phyloP scores from a whole-genome alignment of 2,888 invertebrate species.

The Ectemnius cavifrons region DNA sequence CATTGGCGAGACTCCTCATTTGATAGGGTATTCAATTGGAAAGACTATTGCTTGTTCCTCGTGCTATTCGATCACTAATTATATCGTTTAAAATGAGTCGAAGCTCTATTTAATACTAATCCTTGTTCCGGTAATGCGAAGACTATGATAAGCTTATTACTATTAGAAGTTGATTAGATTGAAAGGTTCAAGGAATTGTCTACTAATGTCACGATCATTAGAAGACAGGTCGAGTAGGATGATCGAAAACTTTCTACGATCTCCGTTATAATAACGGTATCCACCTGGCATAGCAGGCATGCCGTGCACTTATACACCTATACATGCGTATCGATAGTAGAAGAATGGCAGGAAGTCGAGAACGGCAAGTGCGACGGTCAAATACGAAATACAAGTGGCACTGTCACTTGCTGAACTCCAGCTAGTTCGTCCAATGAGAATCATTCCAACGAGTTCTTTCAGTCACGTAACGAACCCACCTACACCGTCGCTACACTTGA shows the following conservation, averaged over 20 bases:
- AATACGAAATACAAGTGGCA: conserved; percentile 39
- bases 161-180: too few species aligned
- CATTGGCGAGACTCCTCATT: conserved; percentile 20
- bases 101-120: too few species aligned
- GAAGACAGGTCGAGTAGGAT: conserved; percentile 2
- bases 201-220: conserved; percentile 12
- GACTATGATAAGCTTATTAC: too few species aligned
- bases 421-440: conserved; percentile 35
- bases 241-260: conserved; percentile 49
- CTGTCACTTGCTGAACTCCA: conserved; percentile 6
- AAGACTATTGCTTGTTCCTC: background rate
- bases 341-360: conserved; percentile 54
- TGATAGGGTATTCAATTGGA: conserved; percentile 31
- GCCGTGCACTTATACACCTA: conserved; percentile 16
- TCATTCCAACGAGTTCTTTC: conserved; percentile 53
- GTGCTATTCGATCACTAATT: too few species aligned
- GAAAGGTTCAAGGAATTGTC: too few species aligned
- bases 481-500: conserved; percentile 35
- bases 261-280: conserved; percentile 57
- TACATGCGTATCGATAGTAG: conserved; percentile 40
- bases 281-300: background rate
- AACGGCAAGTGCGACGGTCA: conserved; percentile 39
- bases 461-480: conserved; percentile 58
- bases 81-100: too few species aligned
- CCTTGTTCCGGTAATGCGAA: too few species aligned